Evolutionary conservation across 2,888 invertebrate species (phyloP), one percentile per base, ranked within the genome.

Genomic region (Odontocolon sp.): DNA sequence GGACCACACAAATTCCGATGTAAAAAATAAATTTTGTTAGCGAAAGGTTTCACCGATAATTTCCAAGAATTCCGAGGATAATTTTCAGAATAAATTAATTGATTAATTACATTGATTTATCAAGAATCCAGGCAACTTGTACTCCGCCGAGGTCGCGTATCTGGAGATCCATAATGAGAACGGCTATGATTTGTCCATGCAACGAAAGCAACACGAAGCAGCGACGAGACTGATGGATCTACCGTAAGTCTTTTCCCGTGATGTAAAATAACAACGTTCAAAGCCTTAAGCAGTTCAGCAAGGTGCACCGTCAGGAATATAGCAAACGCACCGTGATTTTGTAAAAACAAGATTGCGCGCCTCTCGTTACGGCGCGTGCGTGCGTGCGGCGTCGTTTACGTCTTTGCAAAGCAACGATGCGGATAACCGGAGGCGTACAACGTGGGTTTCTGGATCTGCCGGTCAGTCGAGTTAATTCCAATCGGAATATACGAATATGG

Each of bases 141-240:
- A 88, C 82, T 85, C 88, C 40, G 85, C 91, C 67, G 91, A 91
- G 81, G 89, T 92, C 64, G 92, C 92, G 1, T 92, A 92, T 81
- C 87, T 92, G 86, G 92, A 92, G 87, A 92, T 92, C 67, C 92
- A 92, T 86, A 92, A 92, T 84, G 92, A 92, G 86, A 88, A 90
- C 63, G 92, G 92, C 8, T 92, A 92, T 82, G 92, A 92, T 86
- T 84, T 92, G 56, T 68, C 72, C 56, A 83, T 92, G 50, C 91
- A 91, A 82, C 88, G 91, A 31, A 91, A 88, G 80, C 87, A 87
- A 81, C 87, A 84, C 67, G 84, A 74, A 28, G 67, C 73, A 23
- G 73, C 78, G 11, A 84, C 85, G 23, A 86, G 86, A 79, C 82
- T 92, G 71, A 92, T 92, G 78, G 92, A 92, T 84, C 86, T 92